Conservation (phyloP, 2,888 invertebrate species). For the Pheosia gnoma region DNA sequence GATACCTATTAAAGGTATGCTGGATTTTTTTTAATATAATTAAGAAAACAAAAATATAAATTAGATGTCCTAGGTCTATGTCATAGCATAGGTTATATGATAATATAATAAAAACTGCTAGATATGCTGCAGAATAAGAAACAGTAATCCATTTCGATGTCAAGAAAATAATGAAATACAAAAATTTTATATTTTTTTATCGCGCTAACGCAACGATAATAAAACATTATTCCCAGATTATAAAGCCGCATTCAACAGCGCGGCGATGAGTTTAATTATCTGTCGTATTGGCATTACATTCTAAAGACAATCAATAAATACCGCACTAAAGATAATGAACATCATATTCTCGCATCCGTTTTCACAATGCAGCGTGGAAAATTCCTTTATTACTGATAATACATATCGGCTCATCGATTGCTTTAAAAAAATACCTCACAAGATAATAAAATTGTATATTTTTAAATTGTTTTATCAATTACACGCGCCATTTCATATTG, state of each 20-base stretch:
- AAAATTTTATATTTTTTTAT: too few species aligned
- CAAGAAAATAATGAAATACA: too few species aligned
- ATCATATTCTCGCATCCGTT: neutral
- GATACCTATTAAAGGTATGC: too few species aligned
- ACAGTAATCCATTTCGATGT: too few species aligned
- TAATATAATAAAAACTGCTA: too few species aligned
- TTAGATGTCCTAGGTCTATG: too few species aligned
- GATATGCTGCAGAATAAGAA: too few species aligned
- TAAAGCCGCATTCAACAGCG: conserved; percentile 13
- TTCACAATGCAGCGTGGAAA: neutral
- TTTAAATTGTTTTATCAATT: neutral
- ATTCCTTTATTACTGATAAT: neutral
- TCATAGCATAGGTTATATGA: too few species aligned
- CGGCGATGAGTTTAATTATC: conserved; percentile 19
- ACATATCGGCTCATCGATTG: neutral
- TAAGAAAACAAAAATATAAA: too few species aligned
- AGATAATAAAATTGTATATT: neutral
- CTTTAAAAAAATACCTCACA: neutral
- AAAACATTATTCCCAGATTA: conserved; percentile 13
- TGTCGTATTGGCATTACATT: conserved; percentile 19
- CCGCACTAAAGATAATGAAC: neutral
- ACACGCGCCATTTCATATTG: neutral
- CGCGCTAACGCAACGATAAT: conserved; percentile 11
- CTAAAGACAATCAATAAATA: conserved; percentile 32
- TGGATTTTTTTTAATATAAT: too few species aligned